Conservation (phyloP, 2,888 invertebrate genomes). For the Tuberolachnus salignus region DNA sequence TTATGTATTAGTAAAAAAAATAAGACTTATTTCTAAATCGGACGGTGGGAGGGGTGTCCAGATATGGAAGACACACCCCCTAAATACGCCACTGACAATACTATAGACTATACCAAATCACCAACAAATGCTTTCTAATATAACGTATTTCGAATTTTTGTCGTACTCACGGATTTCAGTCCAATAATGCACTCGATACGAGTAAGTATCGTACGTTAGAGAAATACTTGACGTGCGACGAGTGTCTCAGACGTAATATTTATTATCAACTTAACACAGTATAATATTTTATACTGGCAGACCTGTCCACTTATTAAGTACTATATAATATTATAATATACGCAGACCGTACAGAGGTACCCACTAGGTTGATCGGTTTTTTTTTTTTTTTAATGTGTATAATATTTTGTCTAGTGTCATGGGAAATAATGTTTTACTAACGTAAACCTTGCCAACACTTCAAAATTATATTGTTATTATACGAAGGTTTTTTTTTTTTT, state of each 20-base stretch:
- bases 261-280: slow-evolving; percentile 1
- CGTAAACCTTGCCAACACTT: slow-evolving; percentile 30
- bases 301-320: slow-evolving; percentile 25
- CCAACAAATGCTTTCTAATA: no score
- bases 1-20: no score
- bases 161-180: neutral
- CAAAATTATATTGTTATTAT: neutral
- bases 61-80: no score
- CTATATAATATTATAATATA: neutral
- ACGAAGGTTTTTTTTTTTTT: no score
- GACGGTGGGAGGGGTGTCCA: no score
- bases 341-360: no score
- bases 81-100: no score
- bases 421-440: slow-evolving; percentile 17
- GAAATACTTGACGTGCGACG: neutral
- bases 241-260: neutral
- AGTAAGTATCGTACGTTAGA: neutral
- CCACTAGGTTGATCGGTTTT: slow-evolving; percentile 13
- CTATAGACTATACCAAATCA: no score
- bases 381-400: slow-evolving; percentile 3
- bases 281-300: slow-evolving; percentile 17
- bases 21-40: no score
- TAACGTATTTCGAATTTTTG: neutral
- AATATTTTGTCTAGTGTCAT: slow-evolving; percentile 2
- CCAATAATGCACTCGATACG: neutral